A percentile compares a stretch with the other conserved stretches of the same genome.
These are phyloP conservation scores for Rhinella marina DNA, from an alignment of 2,797 vertebrate genomes.

Conservation along the genomic window DNA sequence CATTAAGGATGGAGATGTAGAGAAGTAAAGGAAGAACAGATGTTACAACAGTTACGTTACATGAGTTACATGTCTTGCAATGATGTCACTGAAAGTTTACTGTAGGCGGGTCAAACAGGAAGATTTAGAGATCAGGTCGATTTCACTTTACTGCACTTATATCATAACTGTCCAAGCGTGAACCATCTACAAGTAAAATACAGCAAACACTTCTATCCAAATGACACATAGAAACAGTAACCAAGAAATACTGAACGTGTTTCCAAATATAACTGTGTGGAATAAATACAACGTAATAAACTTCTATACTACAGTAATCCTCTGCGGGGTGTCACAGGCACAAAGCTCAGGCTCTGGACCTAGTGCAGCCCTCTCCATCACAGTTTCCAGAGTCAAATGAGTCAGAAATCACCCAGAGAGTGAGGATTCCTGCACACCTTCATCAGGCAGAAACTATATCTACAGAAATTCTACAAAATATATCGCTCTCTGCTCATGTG, in stretches of 20 bases:
- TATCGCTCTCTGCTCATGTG: neutral
- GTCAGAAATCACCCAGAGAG: neutral
- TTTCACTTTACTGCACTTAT: slow-evolving; percentile 3
- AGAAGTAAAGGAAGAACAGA: neutral
- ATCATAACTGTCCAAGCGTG: neutral
- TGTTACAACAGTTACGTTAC: neutral
- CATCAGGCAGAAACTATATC: neutral
- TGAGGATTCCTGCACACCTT: neutral
- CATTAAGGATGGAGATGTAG: neutral
- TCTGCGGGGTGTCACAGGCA: neutral
- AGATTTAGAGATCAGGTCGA: neutral
- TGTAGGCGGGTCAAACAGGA: neutral
- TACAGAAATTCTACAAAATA: neutral
- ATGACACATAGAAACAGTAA: slow-evolving; percentile 18
- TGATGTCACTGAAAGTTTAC: neutral
- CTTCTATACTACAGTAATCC: neutral
- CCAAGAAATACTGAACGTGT: neutral
- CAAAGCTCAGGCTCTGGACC: neutral
- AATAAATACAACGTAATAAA: neutral
- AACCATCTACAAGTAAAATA: neutral
- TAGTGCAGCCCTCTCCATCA: neutral
- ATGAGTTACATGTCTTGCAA: neutral
- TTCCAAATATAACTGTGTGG: slow-evolving; percentile 2
- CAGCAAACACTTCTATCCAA: neutral
- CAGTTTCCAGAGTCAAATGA: neutral